A percentile compares a stretch with the other conserved stretches of the same genome.
Conservation (phyloP, 2,888 invertebrate species). For the Zygogramma bicolorata region DNA sequence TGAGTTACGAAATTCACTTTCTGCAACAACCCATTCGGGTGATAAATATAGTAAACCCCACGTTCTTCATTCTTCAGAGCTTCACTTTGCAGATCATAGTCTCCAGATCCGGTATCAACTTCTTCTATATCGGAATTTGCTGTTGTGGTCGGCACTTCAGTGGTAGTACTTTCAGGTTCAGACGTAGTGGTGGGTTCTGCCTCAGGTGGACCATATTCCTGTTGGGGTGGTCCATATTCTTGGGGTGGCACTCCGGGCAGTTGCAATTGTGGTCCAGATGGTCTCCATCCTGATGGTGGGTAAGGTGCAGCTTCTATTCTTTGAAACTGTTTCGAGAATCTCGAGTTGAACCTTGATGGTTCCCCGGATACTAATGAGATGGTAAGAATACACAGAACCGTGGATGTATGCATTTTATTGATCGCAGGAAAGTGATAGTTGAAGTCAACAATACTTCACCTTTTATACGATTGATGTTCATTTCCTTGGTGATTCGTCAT, state of each 20-base stretch:
- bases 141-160: slow-evolving; percentile 1
- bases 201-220: slow-evolving; percentile 45
- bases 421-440: background rate
- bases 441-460: background rate
- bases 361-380: slow-evolving; percentile 1
- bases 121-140: slow-evolving; percentile 38
- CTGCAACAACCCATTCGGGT: slow-evolving; percentile 75
- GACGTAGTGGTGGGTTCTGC: slow-evolving; percentile 54
- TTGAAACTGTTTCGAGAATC: slow-evolving; percentile 16
- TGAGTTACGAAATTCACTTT: slow-evolving; percentile 73
- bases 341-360: slow-evolving; percentile 21
- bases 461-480: slow-evolving; percentile 22
- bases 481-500: background rate
- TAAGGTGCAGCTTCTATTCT: slow-evolving; percentile 16
- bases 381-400: background rate
- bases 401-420: slow-evolving; percentile 4
- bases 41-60: slow-evolving; percentile 75
- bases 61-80: slow-evolving; percentile 56
- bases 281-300: slow-evolving; percentile 39
- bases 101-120: slow-evolving; percentile 29
- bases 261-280: slow-evolving; percentile 18
- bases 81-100: background rate
- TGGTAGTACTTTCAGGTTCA: slow-evolving; percentile 29
- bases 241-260: slow-evolving; percentile 28
- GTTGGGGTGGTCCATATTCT: slow-evolving; percentile 20